Conservation (phyloP, 2,888 invertebrate genomes). For the Danaus chrysippus region DNA sequence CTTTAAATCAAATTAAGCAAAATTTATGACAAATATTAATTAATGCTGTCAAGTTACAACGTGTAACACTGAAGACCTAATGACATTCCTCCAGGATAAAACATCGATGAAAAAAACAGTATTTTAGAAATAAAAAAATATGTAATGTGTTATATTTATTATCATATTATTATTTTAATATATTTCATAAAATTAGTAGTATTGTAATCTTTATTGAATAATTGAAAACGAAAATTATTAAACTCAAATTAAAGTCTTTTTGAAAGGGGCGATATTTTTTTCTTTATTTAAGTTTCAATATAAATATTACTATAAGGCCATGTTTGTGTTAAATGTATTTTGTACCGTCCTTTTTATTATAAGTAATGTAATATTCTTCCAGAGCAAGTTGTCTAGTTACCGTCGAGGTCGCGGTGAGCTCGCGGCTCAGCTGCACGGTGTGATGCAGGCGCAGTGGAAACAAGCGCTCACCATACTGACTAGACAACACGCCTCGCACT, state of each 20-base stretch:
- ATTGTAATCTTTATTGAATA: no score
- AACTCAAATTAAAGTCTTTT: not conserved
- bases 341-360: not conserved
- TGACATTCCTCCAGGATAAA: no score
- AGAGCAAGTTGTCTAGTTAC: slow-evolving; percentile 66
- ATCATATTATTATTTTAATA: no score
- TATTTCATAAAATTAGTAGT: no score
- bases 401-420: slow-evolving; percentile 80
- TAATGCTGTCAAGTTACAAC: no score
- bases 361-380: not conserved
- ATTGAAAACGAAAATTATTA: not conserved
- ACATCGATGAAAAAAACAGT: no score
- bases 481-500: slow-evolving; percentile 24
- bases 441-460: slow-evolving; percentile 90
- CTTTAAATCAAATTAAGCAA: no score
- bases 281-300: not conserved
- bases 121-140: no score
- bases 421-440: slow-evolving; percentile 85
- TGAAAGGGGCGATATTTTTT: no score
- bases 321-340: not conserved
- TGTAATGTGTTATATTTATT: no score
- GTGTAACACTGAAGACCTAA: no score
- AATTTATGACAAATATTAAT: no score
- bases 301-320: not conserved
- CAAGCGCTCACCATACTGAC: slow-evolving; percentile 86